These are phyloP conservation scores for Synergus japonicus DNA, from an alignment of 2,888 invertebrate species.

Conservation along the genomic window DNA sequence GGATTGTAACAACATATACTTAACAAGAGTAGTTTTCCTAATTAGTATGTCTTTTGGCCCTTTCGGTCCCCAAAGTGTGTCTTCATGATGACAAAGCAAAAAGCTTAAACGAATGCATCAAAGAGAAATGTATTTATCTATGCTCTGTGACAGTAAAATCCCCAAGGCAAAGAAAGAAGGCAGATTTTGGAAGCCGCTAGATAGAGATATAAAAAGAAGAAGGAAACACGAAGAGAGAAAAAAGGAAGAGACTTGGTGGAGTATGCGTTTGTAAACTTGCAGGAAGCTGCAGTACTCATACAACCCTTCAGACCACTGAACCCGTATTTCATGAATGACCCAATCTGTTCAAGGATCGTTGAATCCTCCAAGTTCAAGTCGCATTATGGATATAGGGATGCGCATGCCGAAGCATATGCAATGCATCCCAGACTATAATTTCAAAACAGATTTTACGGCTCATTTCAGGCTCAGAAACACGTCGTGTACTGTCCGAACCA, in stretches of 20 bases:
- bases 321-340: constrained; percentile 19
- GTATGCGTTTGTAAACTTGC: constrained; percentile 14
- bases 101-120: constrained; percentile 20
- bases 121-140: constrained; percentile 35
- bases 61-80: constrained; percentile 11
- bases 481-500: constrained; percentile 10
- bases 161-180: constrained; percentile 5
- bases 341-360: constrained; percentile 39
- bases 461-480: constrained; percentile 32
- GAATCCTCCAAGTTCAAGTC: constrained; percentile 36
- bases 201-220: constrained; percentile 2
- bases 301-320: constrained; percentile 5
- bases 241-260: background rate
- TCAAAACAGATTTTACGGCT: constrained; percentile 33
- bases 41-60: constrained; percentile 6
- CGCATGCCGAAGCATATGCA: constrained; percentile 15
- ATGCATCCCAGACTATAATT: constrained; percentile 27
- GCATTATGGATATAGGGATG: constrained; percentile 5
- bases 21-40: background rate
- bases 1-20: background rate
- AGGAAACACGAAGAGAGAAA: background rate
- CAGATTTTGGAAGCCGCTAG: background rate
- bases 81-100: constrained; percentile 22
- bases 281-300: constrained; percentile 8
- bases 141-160: constrained; percentile 34